phyloP scores from a whole-genome alignment of 2,888 invertebrate species.

The Tipula confusa region DNA sequence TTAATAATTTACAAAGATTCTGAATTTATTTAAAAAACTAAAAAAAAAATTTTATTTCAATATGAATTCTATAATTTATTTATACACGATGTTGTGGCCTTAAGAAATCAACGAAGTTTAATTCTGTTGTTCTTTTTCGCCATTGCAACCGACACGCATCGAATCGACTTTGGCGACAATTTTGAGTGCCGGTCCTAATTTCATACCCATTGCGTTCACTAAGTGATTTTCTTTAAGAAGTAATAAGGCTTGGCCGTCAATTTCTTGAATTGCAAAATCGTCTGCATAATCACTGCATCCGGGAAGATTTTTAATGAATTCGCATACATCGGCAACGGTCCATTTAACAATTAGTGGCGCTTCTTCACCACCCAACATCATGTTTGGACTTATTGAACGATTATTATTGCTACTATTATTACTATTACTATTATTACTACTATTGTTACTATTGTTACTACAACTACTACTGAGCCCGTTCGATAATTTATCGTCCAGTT shows the following conservation, averaged over 20 bases:
- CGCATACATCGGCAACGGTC: slow-evolving; percentile 81
- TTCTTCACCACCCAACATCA: slow-evolving; percentile 37
- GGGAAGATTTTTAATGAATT: slow-evolving; percentile 81
- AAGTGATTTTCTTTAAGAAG: slow-evolving; percentile 90
- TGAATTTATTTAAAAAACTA: neutral
- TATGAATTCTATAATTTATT: neutral
- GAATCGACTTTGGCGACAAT: slow-evolving; percentile 89
- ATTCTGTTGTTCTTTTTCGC: neutral
- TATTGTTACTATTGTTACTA: neutral
- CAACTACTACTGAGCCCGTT: neutral
- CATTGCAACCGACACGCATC: slow-evolving; percentile 48
- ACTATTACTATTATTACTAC: slow-evolving; percentile 20
- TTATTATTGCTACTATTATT: neutral
- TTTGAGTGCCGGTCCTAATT: slow-evolving; percentile 91
- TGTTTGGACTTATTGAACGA: neutral
- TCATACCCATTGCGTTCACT: slow-evolving; percentile 92
- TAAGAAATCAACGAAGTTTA: neutral
- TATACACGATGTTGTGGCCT: neutral
- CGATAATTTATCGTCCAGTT: slow-evolving; percentile 27
- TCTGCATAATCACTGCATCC: slow-evolving; percentile 92
- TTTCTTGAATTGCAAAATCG: slow-evolving; percentile 91
- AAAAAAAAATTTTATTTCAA: slow-evolving; percentile 3
- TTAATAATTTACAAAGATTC: slow-evolving; percentile 21
- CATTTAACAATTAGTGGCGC: slow-evolving; percentile 47
- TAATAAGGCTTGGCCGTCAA: slow-evolving; percentile 91